Evolutionary conservation across 2,888 invertebrate species (phyloP).

Genomic region (Volucella zonaria): DNA sequence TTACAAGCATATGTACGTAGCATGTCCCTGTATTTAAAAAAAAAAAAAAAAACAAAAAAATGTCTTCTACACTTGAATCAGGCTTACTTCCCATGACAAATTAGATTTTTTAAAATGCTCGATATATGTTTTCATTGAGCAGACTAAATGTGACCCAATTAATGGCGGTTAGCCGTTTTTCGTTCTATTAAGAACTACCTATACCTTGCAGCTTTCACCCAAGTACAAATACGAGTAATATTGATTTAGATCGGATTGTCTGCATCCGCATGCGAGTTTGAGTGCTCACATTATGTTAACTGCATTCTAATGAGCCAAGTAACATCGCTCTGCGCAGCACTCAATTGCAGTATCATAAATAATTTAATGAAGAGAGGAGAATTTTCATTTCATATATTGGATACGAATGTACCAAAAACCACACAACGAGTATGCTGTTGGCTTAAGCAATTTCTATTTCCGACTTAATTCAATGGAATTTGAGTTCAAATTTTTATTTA

Average conservation of each 20-base stretch:
- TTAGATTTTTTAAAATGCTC: slow-evolving; percentile 23
- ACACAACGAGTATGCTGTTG: neutral
- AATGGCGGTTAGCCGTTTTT: slow-evolving; percentile 51
- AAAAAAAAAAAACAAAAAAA: no score
- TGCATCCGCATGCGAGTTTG: no score
- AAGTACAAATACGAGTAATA: slow-evolving; percentile 58
- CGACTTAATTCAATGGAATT: slow-evolving; percentile 28
- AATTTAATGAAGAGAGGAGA: slow-evolving; percentile 1
- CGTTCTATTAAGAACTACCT: slow-evolving; percentile 31
- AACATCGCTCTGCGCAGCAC: slow-evolving; percentile 22
- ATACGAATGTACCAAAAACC: slow-evolving; percentile 11
- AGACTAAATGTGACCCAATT: slow-evolving; percentile 62
- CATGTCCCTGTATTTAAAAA: no score
- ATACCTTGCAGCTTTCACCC: slow-evolving; percentile 59
- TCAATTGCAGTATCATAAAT: slow-evolving; percentile 4
- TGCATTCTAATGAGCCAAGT: slow-evolving; percentile 62
- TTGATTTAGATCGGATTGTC: slow-evolving; percentile 59
- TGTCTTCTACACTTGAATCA: neutral
- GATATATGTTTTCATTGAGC: neutral
- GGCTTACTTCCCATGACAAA: slow-evolving; percentile 32
- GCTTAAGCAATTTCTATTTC: slow-evolving; percentile 32
- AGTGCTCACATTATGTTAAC: slow-evolving; percentile 26
- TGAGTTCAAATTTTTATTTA: slow-evolving; percentile 38
- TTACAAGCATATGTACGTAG: neutral
- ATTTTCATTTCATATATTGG: neutral